These are phyloP conservation scores for Oenanthe oenanthe DNA, from an alignment of 2,113 vertebrate species.

Conservation along the genomic window DNA sequence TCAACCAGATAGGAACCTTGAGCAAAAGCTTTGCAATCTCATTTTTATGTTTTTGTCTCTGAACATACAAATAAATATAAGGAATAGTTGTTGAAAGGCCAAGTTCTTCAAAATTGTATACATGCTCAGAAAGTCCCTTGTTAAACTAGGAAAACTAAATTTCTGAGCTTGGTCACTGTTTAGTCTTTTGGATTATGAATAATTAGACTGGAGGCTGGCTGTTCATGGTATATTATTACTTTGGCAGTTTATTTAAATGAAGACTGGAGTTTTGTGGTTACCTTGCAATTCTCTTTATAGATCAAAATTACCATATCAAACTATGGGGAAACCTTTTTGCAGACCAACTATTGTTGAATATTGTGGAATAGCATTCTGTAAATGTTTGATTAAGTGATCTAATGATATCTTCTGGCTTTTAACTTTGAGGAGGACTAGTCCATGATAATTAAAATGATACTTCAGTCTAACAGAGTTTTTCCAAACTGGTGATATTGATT, in stretches of 20 bases:
- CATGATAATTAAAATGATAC: not conserved
- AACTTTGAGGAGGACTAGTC: not conserved
- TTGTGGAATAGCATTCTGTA: not conserved
- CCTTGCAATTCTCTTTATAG: not conserved
- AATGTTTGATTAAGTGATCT: not conserved
- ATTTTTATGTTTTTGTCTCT: not conserved
- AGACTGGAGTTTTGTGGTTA: not conserved
- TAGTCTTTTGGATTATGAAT: not conserved
- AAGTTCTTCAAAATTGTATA: not conserved
- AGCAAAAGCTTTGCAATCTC: not conserved
- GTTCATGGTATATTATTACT: not conserved
- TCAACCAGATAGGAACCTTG: not conserved
- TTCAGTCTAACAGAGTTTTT: not conserved
- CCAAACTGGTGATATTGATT: not conserved
- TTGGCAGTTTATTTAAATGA: not conserved
- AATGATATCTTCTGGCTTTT: not conserved
- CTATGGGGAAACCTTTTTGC: not conserved
- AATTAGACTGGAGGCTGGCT: not conserved
- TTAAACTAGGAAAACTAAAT: not conserved
- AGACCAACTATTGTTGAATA: not conserved
- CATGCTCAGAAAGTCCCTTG: not conserved
- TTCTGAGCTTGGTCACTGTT: not conserved
- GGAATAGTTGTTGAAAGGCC: not conserved
- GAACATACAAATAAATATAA: not conserved
- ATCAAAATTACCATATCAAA: not conserved